Percentiles rank a stretch among this genome's conserved stretches.
Conservation (phyloP, 1,140 invertebrate species). For the Chironomus striatipennis region DNA sequence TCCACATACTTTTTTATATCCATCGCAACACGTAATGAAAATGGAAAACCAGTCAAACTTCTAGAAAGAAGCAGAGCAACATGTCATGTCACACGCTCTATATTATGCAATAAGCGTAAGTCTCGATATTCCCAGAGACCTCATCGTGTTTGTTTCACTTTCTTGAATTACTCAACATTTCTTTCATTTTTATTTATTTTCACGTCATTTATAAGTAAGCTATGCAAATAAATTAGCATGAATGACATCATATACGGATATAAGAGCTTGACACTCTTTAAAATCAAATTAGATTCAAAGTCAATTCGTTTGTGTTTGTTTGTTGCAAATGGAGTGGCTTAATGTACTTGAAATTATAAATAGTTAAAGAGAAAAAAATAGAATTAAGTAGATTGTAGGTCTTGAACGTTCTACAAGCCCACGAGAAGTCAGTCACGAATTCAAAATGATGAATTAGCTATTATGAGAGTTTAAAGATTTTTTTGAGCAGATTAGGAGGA, state of each 20-base stretch:
- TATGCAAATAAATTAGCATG: not conserved
- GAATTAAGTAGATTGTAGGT: not conserved
- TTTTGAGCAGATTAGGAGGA: no score
- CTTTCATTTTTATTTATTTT: no score
- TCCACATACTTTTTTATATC: no score
- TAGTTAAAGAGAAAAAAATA: not conserved
- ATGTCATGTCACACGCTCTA: not conserved
- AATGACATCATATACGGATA: conserved; percentile 7
- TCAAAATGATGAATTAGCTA: not conserved
- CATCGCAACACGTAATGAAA: no score
- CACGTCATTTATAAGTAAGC: not conserved
- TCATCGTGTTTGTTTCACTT: not conserved
- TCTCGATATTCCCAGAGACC: not conserved
- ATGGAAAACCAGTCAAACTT: not conserved
- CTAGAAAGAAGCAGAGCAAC: not conserved
- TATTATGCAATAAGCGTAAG: not conserved
- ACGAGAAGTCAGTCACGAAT: not conserved
- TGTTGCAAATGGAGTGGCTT: no score
- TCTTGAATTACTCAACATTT: not conserved
- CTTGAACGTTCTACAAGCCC: not conserved
- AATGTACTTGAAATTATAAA: no score
- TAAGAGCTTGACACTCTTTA: not conserved
- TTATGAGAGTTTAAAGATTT: not conserved
- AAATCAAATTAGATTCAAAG: no score
- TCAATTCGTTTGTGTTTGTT: no score